A percentile compares a stretch with the other conserved stretches of the same genome.
Evolutionary conservation across 2,113 vertebrate species (phyloP).

Genomic region (Suricata suricatta): DNA sequence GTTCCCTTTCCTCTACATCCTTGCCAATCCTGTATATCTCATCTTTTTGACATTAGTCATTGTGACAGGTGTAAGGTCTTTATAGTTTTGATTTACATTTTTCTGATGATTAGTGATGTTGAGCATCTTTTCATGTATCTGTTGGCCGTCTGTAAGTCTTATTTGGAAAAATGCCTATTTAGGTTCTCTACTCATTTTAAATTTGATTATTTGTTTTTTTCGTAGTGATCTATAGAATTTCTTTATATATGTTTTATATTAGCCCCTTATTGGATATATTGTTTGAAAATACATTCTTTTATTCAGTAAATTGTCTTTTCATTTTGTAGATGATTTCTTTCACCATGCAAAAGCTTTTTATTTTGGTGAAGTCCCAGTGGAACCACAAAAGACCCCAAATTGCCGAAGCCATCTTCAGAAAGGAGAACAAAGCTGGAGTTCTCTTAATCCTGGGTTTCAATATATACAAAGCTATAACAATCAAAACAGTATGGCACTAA

Average conservation of each 20-base stretch:
- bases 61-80: no score
- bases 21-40: no score
- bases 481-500: not conserved
- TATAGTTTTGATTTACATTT: not conserved
- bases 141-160: not conserved
- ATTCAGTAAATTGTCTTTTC: not conserved
- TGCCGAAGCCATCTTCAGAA: not conserved
- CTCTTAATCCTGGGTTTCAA: not conserved
- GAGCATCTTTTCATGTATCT: not conserved
- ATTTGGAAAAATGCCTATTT: not conserved
- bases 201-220: not conserved
- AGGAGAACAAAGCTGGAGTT: not conserved
- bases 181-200: not conserved
- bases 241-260: not conserved
- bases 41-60: no score
- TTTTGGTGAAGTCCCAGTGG: not conserved
- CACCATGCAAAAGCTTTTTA: not conserved
- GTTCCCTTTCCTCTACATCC: no score
- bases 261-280: not conserved
- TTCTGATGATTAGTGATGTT: not conserved
- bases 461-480: not conserved
- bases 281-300: not conserved
- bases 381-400: not conserved
- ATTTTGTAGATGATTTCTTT: not conserved
- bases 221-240: not conserved